Evolutionary conservation across 2,113 vertebrate species (phyloP), one percentile per base, ranked within the genome.

Genomic region (Psilopogon haemacephalus): DNA sequence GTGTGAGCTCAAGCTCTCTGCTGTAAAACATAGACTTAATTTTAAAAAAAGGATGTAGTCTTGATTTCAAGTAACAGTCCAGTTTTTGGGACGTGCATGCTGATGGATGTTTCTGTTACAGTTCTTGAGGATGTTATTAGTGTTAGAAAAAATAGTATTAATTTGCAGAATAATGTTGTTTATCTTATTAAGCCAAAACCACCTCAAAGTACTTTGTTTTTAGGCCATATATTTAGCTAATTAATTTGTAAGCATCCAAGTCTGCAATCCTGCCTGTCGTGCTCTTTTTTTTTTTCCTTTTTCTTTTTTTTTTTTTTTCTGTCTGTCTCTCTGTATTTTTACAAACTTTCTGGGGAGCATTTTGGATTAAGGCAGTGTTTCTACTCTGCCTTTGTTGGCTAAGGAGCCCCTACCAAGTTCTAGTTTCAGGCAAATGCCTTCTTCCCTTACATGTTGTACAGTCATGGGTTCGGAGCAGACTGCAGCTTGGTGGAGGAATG

Each of bases 401-500:
- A 28, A 62, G 70, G 79, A 89, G 24, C 8, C 27, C 32, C 33
- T 58, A 48, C 20, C 17, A 58, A 73, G n/a, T 30, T 24, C 46
- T 63, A 17, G 5, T 70, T 77, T 8, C 0, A 9, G 37, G 11
- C 40, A 89, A 71, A 63, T 18, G n/a, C 54, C 15, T 52, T 56
- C 19, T 93, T 91, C 24, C 27, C 17, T 48, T 68, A 42, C 26
- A 32, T 1, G 1, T 17, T 0, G 0, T 56, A 21, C 0, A 0
- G 20, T 26, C 82, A n/a, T 0, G 8, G 8, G n/a, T 52, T 60
- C 65, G 55, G 55, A 93, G 54, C 54, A 85, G n/a, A 38, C 9
- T 0, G 0, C 21, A 60, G 0, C 20, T 82, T 82, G 14, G 30
- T 72, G 46, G 28, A 81, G 26, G 26, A 89, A 55, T 20, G 55